phyloP scores from a whole-genome alignment of 2,797 vertebrate species.

The Myripristis jacobus region DNA sequence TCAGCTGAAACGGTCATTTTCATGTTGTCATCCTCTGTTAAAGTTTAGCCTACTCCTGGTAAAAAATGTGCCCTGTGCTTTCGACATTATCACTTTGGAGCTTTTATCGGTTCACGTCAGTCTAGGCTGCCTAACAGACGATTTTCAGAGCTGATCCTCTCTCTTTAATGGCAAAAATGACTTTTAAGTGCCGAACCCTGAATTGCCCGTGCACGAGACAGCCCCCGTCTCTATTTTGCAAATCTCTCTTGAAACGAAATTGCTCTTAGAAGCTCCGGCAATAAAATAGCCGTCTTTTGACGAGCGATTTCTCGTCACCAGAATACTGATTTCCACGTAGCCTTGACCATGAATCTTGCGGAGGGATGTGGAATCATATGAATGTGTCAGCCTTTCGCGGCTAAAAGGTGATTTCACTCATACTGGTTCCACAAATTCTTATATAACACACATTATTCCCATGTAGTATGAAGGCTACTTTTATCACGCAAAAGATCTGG shows the following conservation, averaged over 20 bases:
- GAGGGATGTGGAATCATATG: constrained; percentile 63
- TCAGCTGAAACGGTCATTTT: constrained; percentile 42
- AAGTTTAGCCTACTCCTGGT: constrained; percentile 70
- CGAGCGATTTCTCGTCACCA: constrained; percentile 51
- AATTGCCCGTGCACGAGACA: constrained; percentile 65
- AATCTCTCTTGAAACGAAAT: constrained; percentile 64
- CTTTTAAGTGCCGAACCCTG: constrained; percentile 71
- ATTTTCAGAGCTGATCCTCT: constrained; percentile 63
- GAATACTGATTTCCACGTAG: constrained; percentile 68
- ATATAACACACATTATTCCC: constrained; percentile 63
- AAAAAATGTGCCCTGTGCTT: constrained; percentile 55
- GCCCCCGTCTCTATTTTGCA: constrained; percentile 65
- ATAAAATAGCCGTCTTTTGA: constrained; percentile 64
- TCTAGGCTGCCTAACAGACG: constrained; percentile 59
- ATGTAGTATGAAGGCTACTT: constrained; percentile 34
- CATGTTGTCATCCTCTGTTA: constrained; percentile 67
- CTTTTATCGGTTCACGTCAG: constrained; percentile 50
- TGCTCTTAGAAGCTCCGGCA: constrained; percentile 64
- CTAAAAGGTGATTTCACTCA: constrained; percentile 62
- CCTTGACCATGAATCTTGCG: constrained; percentile 64
- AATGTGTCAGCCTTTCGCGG: constrained; percentile 51
- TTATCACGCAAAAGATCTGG: constrained; percentile 39
- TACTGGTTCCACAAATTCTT: constrained; percentile 62
- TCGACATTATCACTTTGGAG: constrained; percentile 54
- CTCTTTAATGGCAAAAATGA: constrained; percentile 65